Base-by-base conservation (phyloP, 2,888 invertebrate species). In the Dasysyrphus tricinctus region DNA sequence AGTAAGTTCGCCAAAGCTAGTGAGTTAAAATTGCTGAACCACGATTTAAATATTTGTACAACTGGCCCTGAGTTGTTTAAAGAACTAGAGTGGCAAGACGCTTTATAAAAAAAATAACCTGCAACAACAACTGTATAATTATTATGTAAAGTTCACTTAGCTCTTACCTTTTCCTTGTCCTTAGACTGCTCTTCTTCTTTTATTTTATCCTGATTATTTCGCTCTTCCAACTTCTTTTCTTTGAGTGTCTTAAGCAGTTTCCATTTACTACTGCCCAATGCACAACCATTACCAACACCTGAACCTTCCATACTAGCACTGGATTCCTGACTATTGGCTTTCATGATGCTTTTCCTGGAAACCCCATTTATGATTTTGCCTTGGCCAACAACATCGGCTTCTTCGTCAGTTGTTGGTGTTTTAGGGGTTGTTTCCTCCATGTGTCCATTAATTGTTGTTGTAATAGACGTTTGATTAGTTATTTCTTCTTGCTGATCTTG, bases 171-270 rank as follows among this genome's bases (percentile, higher is more conserved):
- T 89, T 95, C 95, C 93, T 95, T 95, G 89, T 96, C 95, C 89
- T 94, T 94, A 8, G 94, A 93, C 56, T 90, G 93, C 93, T 94
- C 94, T 67, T 95, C 94, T 81, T 95, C 95, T 74, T 94, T 94
- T 69, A 94, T 94, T 88, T 95, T 95, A 80, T 95, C 96, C 83
- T 95, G 94, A 89, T 95, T 95, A 90, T 94, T 94, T 91, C 96
- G 96, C 90, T 97, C 97, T 92, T 97, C 97, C 4, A 97, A 97
- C 93, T 98, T 97, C 84, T 96, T 94, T 90, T 98, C 97, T 91
- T 97, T 97, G 37, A 98, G 92, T 1, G 97, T 97, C 92, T 97
- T 98, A 3, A 98, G 93, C 57, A 98, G 94, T 91, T 97, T 97
- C 98, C 98, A 98, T 92, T 97, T 97, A 90, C 97, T 97, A 90